Conservation (phyloP, 2,888 invertebrate genomes). For the Drosophila ustulata region DNA sequence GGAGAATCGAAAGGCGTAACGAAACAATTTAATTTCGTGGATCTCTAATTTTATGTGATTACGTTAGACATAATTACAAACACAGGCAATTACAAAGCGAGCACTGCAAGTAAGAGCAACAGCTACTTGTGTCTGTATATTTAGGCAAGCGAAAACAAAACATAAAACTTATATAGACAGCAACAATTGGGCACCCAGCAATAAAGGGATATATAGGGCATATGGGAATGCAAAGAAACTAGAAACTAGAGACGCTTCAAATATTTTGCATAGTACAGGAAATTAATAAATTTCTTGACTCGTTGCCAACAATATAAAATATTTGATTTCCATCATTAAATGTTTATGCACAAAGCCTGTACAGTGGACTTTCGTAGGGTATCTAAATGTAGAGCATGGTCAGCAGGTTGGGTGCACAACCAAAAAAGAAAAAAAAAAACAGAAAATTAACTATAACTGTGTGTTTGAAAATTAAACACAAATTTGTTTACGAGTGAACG, state of each 20-base stretch:
- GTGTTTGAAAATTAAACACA: constrained; percentile 51
- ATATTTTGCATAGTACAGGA: constrained; percentile 10
- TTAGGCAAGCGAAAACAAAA: constrained; percentile 3
- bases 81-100: constrained; percentile 11
- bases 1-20: constrained; percentile 63
- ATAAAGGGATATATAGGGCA: neutral
- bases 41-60: constrained; percentile 65
- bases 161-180: constrained; percentile 1
- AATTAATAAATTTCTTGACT: constrained; percentile 24
- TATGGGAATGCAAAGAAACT: neutral
- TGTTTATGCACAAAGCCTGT: neutral
- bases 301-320: constrained; percentile 11
- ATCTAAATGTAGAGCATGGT: constrained; percentile 21
- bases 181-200: constrained; percentile 7
- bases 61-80: constrained; percentile 54
- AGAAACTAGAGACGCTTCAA: constrained; percentile 2
- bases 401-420: constrained; percentile 20
- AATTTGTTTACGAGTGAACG: constrained; percentile 64
- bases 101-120: neutral
- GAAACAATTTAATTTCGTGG: constrained; percentile 67
- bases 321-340: constrained; percentile 16
- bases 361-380: constrained; percentile 20
- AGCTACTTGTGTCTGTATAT: constrained; percentile 9
- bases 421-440: neutral
- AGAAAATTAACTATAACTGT: constrained; percentile 58